These are phyloP conservation scores for Neosalanx taihuensis DNA, from an alignment of 2,797 vertebrate species.

Conservation along the genomic window DNA sequence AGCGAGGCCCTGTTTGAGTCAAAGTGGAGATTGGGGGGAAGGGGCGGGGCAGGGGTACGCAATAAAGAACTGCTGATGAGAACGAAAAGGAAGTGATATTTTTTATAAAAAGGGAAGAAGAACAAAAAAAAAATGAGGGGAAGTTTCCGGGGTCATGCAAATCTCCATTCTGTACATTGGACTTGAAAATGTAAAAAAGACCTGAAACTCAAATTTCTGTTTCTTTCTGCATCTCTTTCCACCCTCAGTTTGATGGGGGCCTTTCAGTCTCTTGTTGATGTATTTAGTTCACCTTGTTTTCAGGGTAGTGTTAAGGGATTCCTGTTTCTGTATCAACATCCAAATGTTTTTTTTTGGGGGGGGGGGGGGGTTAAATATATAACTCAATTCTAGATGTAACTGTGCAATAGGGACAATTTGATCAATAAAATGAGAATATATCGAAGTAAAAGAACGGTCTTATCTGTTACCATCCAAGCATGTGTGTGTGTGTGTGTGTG, in stretches of 20 bases:
- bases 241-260: slow-evolving; percentile 17
- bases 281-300: slow-evolving; percentile 41
- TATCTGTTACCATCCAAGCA: slow-evolving; percentile 5
- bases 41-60: no score
- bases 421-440: slow-evolving; percentile 67
- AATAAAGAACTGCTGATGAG: no score
- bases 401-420: slow-evolving; percentile 58
- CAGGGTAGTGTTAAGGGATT: slow-evolving; percentile 34
- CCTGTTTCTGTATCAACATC: slow-evolving; percentile 47
- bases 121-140: background rate
- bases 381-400: slow-evolving; percentile 56
- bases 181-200: slow-evolving; percentile 13
- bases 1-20: slow-evolving; percentile 3
- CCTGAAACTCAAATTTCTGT: slow-evolving; percentile 16
- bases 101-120: slow-evolving; percentile 34
- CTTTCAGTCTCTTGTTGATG: slow-evolving; percentile 20
- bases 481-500: background rate
- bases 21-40: slow-evolving; percentile 2
- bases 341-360: slow-evolving; percentile 56
- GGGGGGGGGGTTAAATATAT: slow-evolving; percentile 47
- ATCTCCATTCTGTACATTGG: slow-evolving; percentile 5
- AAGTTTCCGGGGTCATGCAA: background rate
- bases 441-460: slow-evolving; percentile 21
- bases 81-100: slow-evolving; percentile 31
- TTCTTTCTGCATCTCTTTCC: slow-evolving; percentile 33